These are phyloP conservation scores for Tachysurus vachellii DNA, from an alignment of 2,113 vertebrate species.

Conservation along the genomic window DNA sequence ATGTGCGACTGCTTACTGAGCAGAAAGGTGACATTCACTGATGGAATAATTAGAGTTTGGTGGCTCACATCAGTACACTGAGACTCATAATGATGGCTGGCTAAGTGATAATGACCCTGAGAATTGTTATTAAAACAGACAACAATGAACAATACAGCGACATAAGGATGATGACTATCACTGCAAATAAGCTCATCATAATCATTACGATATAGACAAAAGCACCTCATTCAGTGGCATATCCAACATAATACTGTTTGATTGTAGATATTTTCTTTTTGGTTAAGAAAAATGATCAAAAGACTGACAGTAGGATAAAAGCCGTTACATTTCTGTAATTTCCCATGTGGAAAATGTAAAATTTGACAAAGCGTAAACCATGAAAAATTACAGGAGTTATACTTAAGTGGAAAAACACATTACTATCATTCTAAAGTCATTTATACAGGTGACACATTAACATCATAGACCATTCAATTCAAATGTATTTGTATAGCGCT, in stretches of 20 bases:
- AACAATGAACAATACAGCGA: not conserved
- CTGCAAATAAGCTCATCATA: slow-evolving; percentile 13
- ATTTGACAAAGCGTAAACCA: not conserved
- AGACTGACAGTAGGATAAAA: not conserved
- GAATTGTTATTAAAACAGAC: slow-evolving; percentile 3
- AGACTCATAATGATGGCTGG: slow-evolving; percentile 21
- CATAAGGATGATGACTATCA: not conserved
- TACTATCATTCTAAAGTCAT: too few species aligned
- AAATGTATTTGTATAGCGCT: too few species aligned
- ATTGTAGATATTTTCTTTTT: not conserved
- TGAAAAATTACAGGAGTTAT: not conserved
- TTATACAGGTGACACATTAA: too few species aligned
- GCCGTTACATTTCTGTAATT: not conserved
- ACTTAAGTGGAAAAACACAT: too few species aligned
- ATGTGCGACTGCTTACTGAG: not conserved
- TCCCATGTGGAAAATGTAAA: not conserved
- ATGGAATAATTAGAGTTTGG: slow-evolving; percentile 43
- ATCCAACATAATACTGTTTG: not conserved
- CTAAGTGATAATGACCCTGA: slow-evolving; percentile 5
- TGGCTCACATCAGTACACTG: slow-evolving; percentile 28
- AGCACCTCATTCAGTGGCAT: not conserved
- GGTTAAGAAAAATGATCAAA: not conserved
- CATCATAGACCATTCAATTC: too few species aligned
- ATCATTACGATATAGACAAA: not conserved
- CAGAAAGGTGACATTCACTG: slow-evolving; percentile 49